Conservation (phyloP, 2,888 invertebrate species). For the Diarsia mendica region DNA sequence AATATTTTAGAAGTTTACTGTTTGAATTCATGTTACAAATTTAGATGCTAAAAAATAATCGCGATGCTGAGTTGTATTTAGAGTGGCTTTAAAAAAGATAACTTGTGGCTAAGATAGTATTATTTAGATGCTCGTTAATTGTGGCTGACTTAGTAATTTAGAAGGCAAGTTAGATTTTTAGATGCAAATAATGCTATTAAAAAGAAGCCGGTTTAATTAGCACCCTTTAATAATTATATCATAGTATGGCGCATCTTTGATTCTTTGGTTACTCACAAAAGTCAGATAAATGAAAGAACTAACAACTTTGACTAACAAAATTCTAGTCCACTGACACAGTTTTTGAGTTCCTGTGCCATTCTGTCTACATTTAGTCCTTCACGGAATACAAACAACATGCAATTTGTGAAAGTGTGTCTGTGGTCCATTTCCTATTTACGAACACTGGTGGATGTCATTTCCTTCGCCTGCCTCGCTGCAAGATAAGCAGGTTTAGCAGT, state of each 20-base stretch:
- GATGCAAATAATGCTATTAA: too few species aligned
- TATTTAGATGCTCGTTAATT: too few species aligned
- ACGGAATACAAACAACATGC: conserved; percentile 45
- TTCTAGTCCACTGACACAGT: background rate
- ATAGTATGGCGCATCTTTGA: background rate
- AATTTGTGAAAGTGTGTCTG: conserved; percentile 59
- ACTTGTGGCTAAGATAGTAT: too few species aligned
- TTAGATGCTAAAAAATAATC: too few species aligned
- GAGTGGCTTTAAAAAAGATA: too few species aligned
- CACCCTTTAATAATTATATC: too few species aligned
- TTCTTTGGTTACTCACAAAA: background rate
- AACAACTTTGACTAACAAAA: background rate
- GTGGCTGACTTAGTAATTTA: too few species aligned
- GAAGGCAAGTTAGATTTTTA: too few species aligned
- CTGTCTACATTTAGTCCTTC: background rate
- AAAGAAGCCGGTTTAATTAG: too few species aligned
- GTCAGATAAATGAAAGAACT: background rate
- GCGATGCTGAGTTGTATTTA: too few species aligned
- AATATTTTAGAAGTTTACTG: too few species aligned
- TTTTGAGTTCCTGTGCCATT: conserved; percentile 24
- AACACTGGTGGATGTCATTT: conserved; percentile 51
- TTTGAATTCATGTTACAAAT: too few species aligned
- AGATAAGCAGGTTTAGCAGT: conserved; percentile 50
- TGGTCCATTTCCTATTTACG: conserved; percentile 58
- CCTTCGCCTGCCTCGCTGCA: conserved; percentile 43